Percentiles rank a stretch among this genome's conserved stretches.
Evolutionary conservation across 2,113 vertebrate species (phyloP).

Genomic region (Aegypius monachus): DNA sequence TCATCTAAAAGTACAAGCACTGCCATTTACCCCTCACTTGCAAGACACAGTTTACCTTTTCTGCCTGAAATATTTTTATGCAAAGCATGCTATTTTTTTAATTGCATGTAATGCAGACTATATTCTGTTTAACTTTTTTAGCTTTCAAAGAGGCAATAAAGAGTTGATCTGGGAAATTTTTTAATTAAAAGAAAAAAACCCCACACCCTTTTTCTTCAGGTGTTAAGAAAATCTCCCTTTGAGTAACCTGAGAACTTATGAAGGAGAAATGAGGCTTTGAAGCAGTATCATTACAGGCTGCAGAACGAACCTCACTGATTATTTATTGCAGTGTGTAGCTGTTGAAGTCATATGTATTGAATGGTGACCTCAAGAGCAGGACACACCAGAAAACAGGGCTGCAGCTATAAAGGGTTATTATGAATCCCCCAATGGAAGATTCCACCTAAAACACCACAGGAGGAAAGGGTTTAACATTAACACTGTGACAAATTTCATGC

Average conservation of each 20-base stretch:
- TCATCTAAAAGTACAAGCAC: not conserved
- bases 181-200: not conserved
- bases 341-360: not conserved
- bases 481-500: not conserved
- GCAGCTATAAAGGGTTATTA: not conserved
- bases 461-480: not conserved
- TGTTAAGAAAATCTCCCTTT: not conserved
- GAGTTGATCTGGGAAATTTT: not conserved
- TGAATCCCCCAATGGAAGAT: not conserved
- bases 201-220: not conserved
- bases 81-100: not conserved
- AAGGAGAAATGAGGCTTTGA: not conserved
- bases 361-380: not conserved
- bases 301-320: not conserved
- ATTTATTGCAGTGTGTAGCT: not conserved
- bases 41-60: not conserved
- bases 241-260: not conserved
- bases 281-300: not conserved
- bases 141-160: not conserved
- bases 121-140: not conserved
- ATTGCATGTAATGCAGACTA: not conserved
- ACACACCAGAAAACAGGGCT: not conserved
- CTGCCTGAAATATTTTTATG: not conserved
- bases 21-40: not conserved
- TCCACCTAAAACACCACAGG: not conserved